These are phyloP conservation scores for Gyrodactylus bullatarudis DNA, from an alignment of 1,140 invertebrate species.

Conservation along the genomic window DNA sequence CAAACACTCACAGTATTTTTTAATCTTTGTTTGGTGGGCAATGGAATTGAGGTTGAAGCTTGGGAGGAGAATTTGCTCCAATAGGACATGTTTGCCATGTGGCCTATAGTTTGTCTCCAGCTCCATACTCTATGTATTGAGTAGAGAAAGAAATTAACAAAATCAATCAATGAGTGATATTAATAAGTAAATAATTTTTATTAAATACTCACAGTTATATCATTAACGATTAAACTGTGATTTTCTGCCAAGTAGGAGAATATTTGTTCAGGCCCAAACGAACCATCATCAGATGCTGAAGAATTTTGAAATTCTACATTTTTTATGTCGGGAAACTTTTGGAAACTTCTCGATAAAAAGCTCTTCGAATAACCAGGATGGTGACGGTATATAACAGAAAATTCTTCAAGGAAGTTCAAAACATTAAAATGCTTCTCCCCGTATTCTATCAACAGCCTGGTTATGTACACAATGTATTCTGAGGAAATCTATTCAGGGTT, in stretches of 20 bases:
- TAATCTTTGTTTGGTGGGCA: neutral
- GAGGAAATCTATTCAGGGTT: no score
- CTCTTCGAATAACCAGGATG: neutral
- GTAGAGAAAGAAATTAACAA: neutral
- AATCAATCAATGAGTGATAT: neutral
- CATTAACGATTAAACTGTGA: neutral
- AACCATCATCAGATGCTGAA: neutral
- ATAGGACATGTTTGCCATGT: neutral
- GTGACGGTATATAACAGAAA: neutral
- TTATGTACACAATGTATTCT: no score
- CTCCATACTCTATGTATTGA: neutral
- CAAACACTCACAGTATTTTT: neutral
- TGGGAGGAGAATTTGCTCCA: neutral
- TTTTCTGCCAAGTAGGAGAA: neutral
- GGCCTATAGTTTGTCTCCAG: neutral
- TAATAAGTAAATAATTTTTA: neutral
- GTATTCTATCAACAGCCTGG: neutral
- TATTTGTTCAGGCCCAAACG: neutral
- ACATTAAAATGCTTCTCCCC: neutral
- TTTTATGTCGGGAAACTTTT: neutral
- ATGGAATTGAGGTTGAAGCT: neutral
- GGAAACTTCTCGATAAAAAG: neutral
- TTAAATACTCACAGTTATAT: neutral
- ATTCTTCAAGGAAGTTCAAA: neutral
- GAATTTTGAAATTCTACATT: neutral